Percentiles rank a stretch among this genome's conserved stretches.
phyloP scores from a whole-genome alignment of 1,140 invertebrate genomes.

The Orius laevigatus region DNA sequence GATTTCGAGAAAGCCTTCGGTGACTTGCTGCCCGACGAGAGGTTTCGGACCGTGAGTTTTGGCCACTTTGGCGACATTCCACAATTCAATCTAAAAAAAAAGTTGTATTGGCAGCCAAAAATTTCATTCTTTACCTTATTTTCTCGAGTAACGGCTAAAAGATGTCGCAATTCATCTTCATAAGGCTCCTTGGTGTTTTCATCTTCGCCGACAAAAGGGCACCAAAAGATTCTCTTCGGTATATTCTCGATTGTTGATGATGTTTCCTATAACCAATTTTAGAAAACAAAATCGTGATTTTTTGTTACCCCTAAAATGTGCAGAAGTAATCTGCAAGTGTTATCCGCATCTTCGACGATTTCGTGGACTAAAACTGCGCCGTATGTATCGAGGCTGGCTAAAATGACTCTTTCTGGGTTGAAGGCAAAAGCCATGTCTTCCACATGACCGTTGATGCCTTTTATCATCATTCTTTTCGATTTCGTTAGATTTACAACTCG shows the following conservation, averaged over 20 bases:
- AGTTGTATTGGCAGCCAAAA: neutral
- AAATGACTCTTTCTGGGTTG: constrained; percentile 50
- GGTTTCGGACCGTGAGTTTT: constrained; percentile 32
- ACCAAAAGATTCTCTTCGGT: constrained; percentile 66
- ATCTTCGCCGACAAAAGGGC: constrained; percentile 68
- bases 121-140: constrained; percentile 37
- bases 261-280: constrained; percentile 11
- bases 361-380: constrained; percentile 69
- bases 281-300: constrained; percentile 1
- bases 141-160: constrained; percentile 65
- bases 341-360: constrained; percentile 40
- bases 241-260: constrained; percentile 2
- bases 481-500: constrained; percentile 60
- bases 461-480: constrained; percentile 61
- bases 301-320: constrained; percentile 26
- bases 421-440: constrained; percentile 82
- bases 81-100: constrained; percentile 38
- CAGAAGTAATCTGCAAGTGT: constrained; percentile 33
- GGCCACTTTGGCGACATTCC: constrained; percentile 38
- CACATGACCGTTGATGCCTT: constrained; percentile 67
- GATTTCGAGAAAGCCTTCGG: constrained; percentile 44
- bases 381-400: constrained; percentile 71
- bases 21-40: constrained; percentile 30
- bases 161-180: constrained; percentile 48
- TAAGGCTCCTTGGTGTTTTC: constrained; percentile 35